Evolutionary conservation across 2,888 invertebrate genomes (phyloP).

Genomic region (Neoitamus cyanurus): DNA sequence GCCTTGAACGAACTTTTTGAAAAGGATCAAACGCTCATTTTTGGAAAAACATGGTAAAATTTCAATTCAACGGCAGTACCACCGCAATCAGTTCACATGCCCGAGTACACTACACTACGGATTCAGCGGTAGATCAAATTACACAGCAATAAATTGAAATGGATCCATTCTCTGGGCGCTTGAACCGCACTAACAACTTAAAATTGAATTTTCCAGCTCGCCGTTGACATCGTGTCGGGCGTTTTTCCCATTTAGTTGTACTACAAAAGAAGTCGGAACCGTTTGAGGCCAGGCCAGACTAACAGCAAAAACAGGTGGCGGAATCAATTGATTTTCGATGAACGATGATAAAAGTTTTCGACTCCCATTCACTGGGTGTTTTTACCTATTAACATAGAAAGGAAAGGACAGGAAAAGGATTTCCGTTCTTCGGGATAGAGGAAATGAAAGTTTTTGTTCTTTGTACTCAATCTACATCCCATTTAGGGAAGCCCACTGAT

Average conservation of each 20-base stretch:
- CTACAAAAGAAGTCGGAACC: neutral
- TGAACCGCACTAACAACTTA: neutral
- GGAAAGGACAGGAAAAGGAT: neutral
- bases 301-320: neutral
- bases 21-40: neutral
- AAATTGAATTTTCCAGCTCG: neutral
- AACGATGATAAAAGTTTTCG: neutral
- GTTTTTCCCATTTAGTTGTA: neutral
- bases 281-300: neutral
- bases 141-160: neutral
- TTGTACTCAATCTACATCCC: neutral
- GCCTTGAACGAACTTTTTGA: neutral
- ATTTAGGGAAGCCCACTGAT: neutral
- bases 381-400: neutral
- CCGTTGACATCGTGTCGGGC: neutral
- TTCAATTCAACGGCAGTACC: neutral
- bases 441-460: neutral
- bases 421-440: neutral
- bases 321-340: neutral
- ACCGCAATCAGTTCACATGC: neutral
- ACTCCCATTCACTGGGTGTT: neutral
- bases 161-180: neutral
- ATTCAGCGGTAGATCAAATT: neutral
- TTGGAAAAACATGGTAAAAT: neutral
- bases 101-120: neutral